Evolutionary conservation across 2,888 invertebrate species (phyloP).

Genomic region (Gryllus longicercus): DNA sequence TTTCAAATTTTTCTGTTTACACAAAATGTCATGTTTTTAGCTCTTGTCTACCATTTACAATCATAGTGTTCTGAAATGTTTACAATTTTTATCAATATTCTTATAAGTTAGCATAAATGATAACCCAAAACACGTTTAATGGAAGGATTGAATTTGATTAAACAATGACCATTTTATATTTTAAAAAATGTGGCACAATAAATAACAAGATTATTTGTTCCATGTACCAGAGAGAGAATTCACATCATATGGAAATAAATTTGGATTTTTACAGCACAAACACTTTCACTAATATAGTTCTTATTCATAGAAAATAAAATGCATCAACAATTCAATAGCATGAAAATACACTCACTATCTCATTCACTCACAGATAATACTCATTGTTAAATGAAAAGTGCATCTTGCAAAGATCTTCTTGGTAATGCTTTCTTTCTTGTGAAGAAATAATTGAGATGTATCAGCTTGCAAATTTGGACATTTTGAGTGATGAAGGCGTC

Average conservation of each 20-base stretch:
- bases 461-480: slow-evolving; percentile 17
- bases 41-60: no score
- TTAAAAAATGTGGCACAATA: no score
- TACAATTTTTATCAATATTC: no score
- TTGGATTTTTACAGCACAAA: slow-evolving; percentile 7
- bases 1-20: no score
- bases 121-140: no score
- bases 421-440: not conserved
- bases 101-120: no score
- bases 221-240: not conserved
- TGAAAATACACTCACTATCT: not conserved
- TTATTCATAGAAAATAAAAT: slow-evolving; percentile 2
- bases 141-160: no score
- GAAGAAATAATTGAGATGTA: not conserved
- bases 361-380: not conserved
- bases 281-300: slow-evolving; percentile 17
- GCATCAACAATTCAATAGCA: not conserved
- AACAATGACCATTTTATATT: no score
- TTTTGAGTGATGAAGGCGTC: not conserved
- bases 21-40: no score
- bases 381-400: not conserved
- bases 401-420: not conserved
- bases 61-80: no score
- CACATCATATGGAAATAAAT: slow-evolving; percentile 8
- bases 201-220: not conserved